Percentiles rank a stretch among this genome's conserved stretches.
Evolutionary conservation across 2,888 invertebrate genomes (phyloP).

Genomic region (Smittia aterrima): DNA sequence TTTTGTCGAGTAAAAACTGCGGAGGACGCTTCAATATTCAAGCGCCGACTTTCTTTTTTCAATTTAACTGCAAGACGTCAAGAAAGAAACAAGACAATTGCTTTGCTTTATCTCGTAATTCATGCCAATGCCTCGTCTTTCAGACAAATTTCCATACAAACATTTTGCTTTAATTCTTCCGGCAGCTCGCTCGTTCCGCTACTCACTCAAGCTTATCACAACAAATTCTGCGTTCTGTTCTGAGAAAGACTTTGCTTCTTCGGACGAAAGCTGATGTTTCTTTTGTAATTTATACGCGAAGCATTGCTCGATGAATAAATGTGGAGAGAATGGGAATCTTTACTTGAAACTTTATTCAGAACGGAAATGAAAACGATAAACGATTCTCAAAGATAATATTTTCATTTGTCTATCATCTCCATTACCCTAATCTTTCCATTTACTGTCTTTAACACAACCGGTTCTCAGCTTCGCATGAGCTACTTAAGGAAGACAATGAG

Average conservation of each 20-base stretch:
- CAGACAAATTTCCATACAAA: not conserved
- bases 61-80: not conserved
- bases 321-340: too few relatives aligned
- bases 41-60: not conserved
- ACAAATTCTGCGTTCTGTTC: not conserved
- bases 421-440: not conserved
- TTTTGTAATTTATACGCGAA: not conserved
- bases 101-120: not conserved
- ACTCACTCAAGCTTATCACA: not conserved
- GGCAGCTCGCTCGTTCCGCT: not conserved
- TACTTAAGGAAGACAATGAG: too few relatives aligned
- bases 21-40: not conserved
- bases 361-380: not conserved
- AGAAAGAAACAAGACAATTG: not conserved
- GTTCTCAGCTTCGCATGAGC: not conserved
- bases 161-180: not conserved
- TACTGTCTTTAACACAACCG: not conserved
- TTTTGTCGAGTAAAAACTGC: too few relatives aligned
- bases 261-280: not conserved
- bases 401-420: not conserved
- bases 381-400: not conserved
- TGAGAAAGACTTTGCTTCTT: not conserved
- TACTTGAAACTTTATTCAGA: not conserved
- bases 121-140: not conserved
- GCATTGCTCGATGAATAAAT: not conserved